phyloP scores from a whole-genome alignment of 2,113 vertebrate species.

The Colossoma macropomum region DNA sequence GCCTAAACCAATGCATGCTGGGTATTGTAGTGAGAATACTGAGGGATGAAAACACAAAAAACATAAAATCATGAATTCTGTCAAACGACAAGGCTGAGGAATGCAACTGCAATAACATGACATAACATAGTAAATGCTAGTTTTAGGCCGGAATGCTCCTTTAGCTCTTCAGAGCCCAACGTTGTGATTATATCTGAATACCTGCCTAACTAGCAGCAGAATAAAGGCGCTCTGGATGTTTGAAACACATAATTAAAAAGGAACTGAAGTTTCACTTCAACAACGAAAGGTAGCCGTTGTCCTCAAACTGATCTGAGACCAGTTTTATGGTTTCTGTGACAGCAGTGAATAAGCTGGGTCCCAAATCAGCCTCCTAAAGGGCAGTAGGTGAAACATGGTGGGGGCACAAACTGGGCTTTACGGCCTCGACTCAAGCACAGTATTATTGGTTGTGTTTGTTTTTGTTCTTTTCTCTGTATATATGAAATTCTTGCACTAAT shows the following conservation, averaged over 20 bases:
- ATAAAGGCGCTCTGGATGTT: neutral
- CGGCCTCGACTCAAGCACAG: constrained; percentile 65
- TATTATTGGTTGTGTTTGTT: constrained; percentile 64
- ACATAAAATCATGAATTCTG: too few species aligned
- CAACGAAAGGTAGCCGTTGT: neutral
- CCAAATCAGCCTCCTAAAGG: constrained; percentile 25
- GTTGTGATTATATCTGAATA: neutral
- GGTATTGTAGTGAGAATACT: too few species aligned
- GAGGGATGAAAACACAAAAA: too few species aligned
- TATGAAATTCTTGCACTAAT: constrained; percentile 77
- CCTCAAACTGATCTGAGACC: constrained; percentile 33
- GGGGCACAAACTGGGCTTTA: constrained; percentile 47
- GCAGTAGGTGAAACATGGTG: constrained; percentile 33
- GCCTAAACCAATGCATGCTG: too few species aligned
- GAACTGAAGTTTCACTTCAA: neutral
- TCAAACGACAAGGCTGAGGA: too few species aligned
- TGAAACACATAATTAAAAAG: neutral
- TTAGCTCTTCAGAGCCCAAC: too few species aligned
- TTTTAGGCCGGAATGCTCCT: too few species aligned
- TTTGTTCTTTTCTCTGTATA: constrained; percentile 59
- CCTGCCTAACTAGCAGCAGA: neutral
- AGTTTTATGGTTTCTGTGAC: constrained; percentile 48
- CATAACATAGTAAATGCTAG: too few species aligned
- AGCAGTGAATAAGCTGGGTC: constrained; percentile 46
- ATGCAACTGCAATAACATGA: too few species aligned